Conservation (phyloP, 2,113 vertebrate genomes). For the Mola mola region DNA sequence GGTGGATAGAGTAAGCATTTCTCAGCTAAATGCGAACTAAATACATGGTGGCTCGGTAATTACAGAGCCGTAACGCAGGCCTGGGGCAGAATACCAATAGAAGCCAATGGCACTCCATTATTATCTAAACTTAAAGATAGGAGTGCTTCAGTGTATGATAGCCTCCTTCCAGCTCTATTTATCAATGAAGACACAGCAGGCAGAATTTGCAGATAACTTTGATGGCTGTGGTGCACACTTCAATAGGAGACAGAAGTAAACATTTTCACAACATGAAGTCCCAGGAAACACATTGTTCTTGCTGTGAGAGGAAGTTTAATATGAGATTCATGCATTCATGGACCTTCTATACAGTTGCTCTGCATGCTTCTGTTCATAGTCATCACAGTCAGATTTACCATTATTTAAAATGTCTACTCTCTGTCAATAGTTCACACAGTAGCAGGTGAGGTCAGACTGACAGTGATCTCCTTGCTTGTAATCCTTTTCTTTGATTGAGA, state of each 20-base stretch:
- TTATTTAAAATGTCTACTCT: conserved; percentile 24
- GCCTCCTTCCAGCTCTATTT: conserved; percentile 9
- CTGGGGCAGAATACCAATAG: conserved; percentile 63
- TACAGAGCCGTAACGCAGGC: conserved; percentile 74
- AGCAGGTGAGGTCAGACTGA: conserved; percentile 30
- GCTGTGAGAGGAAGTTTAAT: conserved; percentile 3
- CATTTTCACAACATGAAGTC: neutral
- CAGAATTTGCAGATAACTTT: conserved; percentile 16
- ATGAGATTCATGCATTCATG: conserved; percentile 1
- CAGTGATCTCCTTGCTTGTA: conserved; percentile 45
- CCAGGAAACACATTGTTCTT: neutral
- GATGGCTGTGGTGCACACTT: neutral
- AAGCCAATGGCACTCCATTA: conserved; percentile 62
- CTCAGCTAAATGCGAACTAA: conserved; percentile 69
- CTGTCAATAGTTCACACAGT: conserved; percentile 4
- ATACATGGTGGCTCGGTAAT: conserved; percentile 76
- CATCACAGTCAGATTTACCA: conserved; percentile 12
- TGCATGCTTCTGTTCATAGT: conserved; percentile 8
- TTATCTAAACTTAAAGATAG: conserved; percentile 65
- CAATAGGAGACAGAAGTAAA: neutral
- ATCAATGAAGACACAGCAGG: conserved; percentile 6
- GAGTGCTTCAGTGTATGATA: conserved; percentile 41
- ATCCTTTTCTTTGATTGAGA: conserved; percentile 51
- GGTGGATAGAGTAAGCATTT: conserved; percentile 61
- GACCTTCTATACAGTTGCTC: neutral